These are phyloP conservation scores for Pelochelys cantorii DNA, from an alignment of 2,797 vertebrate species.

Conservation along the genomic window DNA sequence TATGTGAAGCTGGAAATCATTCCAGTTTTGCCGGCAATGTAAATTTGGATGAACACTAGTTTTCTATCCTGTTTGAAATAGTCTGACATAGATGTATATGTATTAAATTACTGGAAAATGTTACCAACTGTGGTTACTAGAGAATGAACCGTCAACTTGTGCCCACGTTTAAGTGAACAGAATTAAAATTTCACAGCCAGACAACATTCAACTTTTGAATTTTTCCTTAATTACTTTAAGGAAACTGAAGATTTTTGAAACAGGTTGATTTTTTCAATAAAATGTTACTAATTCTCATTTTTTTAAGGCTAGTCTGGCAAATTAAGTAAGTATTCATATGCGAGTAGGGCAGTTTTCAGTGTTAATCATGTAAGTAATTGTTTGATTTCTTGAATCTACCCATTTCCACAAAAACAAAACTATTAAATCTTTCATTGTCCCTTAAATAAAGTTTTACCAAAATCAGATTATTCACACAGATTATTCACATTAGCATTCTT, in stretches of 20 bases:
- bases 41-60: slow-evolving; percentile 15
- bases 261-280: neutral
- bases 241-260: neutral
- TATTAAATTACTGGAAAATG: neutral
- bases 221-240: slow-evolving; percentile 19
- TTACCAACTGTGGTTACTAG: neutral
- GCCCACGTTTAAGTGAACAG: neutral
- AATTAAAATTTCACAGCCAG: slow-evolving; percentile 1
- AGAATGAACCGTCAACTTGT: slow-evolving; percentile 11
- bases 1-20: neutral
- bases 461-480: neutral
- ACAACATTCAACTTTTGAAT: slow-evolving; percentile 3
- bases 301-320: neutral
- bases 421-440: neutral
- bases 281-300: neutral
- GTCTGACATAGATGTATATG: slow-evolving; percentile 17
- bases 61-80: slow-evolving; percentile 24
- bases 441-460: neutral
- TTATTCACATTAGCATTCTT: neutral
- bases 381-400: neutral
- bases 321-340: neutral
- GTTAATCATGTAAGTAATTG: neutral
- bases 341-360: neutral
- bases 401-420: neutral
- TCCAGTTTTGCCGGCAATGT: neutral